Base-by-base conservation (phyloP, 2,888 invertebrate genomes). In the Stenolophus ochropezus region DNA sequence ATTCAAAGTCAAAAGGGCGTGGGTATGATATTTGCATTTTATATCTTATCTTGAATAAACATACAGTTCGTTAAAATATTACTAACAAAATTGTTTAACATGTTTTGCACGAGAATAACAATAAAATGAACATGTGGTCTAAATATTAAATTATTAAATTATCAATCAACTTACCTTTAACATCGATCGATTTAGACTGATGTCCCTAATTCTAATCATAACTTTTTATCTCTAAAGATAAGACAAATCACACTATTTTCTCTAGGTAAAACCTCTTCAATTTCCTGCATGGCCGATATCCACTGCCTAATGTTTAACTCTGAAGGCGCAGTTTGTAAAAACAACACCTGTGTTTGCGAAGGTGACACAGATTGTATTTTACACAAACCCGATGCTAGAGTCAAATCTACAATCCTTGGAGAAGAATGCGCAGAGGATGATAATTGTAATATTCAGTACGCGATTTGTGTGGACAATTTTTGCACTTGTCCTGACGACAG, bases 391-490 rank as follows among this genome's bases (percentile, higher is more conserved):
- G 2, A 69, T 2, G 33, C 33, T 3, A 27, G 65, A 33, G 14
- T 56, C 14, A 73, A 73, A 21, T 73, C 73, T 4, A 73, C 47
- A 18, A 11, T 73, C 14, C 83, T 88, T 25, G 88, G 86, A 6
- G 84, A 84, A 82, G 69, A 77, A 23, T 88, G 88, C 82, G 83
- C 76, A 4, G 76, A 73, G 0, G 61, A 83, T 3, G 25, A 75
- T 2, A 85, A 86, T 11, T 88, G 88, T 76, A 85, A 85, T 49
- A 85, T 87, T 25, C 84, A 84, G 11, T 78, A 84, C 76, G 84
- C 87, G 0, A 69, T 83, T 49, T 88, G 87, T 82, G 27, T 56
- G 14, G 65, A 81, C 0, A 82, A 80, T 33, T 83, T 69, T 56
- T 88, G 88, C 82, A 77, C 27, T 2, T 88, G 88, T 73, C 81